Percentiles rank a stretch among this genome's conserved stretches.
phyloP scores from a whole-genome alignment of 2,888 invertebrate genomes.

The Sesamia inferens region DNA sequence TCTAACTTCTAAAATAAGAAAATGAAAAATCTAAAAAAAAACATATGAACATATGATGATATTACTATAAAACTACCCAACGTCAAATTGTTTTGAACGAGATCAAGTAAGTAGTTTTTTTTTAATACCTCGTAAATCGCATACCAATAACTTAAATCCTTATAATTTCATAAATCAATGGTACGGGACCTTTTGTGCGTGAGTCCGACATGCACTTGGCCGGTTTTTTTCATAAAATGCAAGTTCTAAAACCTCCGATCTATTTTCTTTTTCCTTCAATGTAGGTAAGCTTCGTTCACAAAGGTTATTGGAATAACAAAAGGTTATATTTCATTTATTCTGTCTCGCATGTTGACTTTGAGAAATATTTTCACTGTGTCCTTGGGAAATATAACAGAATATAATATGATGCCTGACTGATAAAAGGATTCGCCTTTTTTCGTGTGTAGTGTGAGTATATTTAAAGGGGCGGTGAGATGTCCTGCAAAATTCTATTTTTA shows the following conservation, averaged over 20 bases:
- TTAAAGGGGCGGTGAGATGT: too few species aligned
- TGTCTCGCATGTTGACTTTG: not conserved
- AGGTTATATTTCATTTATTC: slow-evolving; percentile 18
- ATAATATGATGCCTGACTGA: not conserved
- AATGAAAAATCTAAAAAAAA: too few species aligned
- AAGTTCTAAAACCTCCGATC: not conserved
- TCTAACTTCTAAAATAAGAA: too few species aligned
- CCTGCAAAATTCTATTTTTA: not conserved
- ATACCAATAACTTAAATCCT: too few species aligned
- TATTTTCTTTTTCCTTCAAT: not conserved
- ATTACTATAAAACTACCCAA: too few species aligned
- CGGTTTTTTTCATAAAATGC: not conserved
- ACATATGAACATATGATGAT: too few species aligned
- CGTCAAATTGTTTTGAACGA: too few species aligned
- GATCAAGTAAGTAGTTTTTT: too few species aligned
- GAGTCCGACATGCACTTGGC: too few species aligned
- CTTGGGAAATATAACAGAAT: not conserved
- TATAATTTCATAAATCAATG: too few species aligned
- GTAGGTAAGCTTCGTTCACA: not conserved
- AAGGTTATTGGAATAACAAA: slow-evolving; percentile 28
- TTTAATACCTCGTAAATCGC: too few species aligned
- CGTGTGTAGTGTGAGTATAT: not conserved
- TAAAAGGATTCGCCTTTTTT: not conserved
- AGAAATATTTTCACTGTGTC: not conserved
- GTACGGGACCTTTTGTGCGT: too few species aligned